These are phyloP conservation scores for Ochlodes sylvanus DNA, from an alignment of 2,888 invertebrate genomes.

Conservation along the genomic window DNA sequence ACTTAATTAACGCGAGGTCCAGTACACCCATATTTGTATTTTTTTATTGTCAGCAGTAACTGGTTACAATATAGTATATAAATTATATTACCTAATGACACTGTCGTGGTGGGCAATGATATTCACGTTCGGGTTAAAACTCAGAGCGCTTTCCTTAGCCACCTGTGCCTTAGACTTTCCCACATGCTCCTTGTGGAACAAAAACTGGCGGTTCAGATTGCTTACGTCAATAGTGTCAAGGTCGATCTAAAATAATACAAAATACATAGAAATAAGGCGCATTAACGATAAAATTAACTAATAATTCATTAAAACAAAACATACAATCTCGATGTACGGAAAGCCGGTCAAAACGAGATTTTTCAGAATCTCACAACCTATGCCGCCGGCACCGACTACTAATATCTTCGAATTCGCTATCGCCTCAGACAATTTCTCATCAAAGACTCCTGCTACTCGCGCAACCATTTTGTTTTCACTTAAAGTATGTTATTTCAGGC, in stretches of 20 bases:
- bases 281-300: background rate
- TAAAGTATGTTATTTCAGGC: background rate
- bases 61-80: background rate
- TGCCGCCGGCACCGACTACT: slow-evolving; percentile 98
- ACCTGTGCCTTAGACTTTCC: slow-evolving; percentile 98
- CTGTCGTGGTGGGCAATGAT: slow-evolving; percentile 97
- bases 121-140: slow-evolving; percentile 94
- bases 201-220: slow-evolving; percentile 98
- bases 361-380: slow-evolving; percentile 99
- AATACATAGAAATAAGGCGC: background rate
- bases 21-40: too few relatives aligned
- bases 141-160: slow-evolving; percentile 94
- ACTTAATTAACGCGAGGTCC: too few relatives aligned
- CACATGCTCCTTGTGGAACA: slow-evolving; percentile 99
- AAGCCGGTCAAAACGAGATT: slow-evolving; percentile 98
- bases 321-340: slow-evolving; percentile 96
- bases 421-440: slow-evolving; percentile 86
- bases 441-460: slow-evolving; percentile 87
- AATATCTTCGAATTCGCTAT: slow-evolving; percentile 90
- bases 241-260: slow-evolving; percentile 92
- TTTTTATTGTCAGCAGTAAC: too few relatives aligned
- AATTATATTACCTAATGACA: slow-evolving; percentile 88
- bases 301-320: slow-evolving; percentile 58
- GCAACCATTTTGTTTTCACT: slow-evolving; percentile 85
- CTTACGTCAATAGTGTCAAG: slow-evolving; percentile 99